Evolutionary conservation across 2,888 invertebrate genomes (phyloP), one percentile per base, ranked within the genome.

Genomic region (Cyclophora punctaria): DNA sequence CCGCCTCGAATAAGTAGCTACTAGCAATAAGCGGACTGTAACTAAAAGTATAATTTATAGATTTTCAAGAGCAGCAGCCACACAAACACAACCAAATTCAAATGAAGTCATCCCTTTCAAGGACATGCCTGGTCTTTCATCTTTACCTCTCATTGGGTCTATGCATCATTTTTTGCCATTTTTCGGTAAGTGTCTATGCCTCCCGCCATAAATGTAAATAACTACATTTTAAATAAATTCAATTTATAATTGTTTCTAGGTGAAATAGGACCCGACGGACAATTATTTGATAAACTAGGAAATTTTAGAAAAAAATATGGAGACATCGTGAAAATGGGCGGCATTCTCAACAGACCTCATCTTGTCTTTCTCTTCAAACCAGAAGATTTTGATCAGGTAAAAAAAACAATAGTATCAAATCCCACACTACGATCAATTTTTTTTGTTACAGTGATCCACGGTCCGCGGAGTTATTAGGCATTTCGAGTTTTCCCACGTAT

Each of bases 331-430:
- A 83, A 73, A 67, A 56, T 85, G 61, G 73, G 75, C 3, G 80
- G 82, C 3, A 46, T 83, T 34, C 66, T 81, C 41, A 62, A 69
- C 33, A 74, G 82, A 58, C 76, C 78, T 0, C 58, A 65, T 48
- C 68, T 82, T 64, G 73, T 87, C 33, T 55, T 85, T 7, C 59
- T 85, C 42, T 86, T 73, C 60, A 73, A 83, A 41, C 86, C 85
- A 2, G 76, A 79, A 48, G 63, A 76, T 55, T 78, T 64, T 57
- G 75, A 78, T 44, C 73, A 78, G 73, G 80, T 57, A 53, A 20
- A 20, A 20, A 20, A 20, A 20, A 20, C 20, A 20, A 20, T 20
- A 20, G 20, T 20, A 20, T 20, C 20, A 20, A 20, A 20, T 20
- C 20, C 20, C 20, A 20, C 20, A 20, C 20, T 20, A 20, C 20